Conservation (phyloP, 2,888 invertebrate genomes). For the Drosophila antonietae region DNA sequence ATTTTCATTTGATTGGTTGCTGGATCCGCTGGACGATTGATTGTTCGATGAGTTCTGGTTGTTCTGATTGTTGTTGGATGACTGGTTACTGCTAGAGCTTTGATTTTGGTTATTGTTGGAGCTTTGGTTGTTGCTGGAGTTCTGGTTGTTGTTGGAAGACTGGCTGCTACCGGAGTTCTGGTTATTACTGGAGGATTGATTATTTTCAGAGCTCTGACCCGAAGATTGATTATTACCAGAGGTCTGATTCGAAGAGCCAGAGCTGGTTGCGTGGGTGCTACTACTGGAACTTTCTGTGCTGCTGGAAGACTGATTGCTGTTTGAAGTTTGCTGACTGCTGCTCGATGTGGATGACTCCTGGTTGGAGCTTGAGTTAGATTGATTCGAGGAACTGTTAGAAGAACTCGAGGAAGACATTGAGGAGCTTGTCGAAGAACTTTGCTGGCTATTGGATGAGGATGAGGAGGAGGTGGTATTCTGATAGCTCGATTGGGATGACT, state of each 20-base stretch:
- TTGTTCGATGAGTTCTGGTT: constrained; percentile 34
- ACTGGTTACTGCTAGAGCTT: constrained; percentile 22
- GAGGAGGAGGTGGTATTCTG: constrained; percentile 73
- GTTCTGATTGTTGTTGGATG: constrained; percentile 31
- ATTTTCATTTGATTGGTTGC: constrained; percentile 23
- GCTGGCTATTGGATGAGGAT: constrained; percentile 67
- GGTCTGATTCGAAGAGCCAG: neutral
- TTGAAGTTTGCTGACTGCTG: constrained; percentile 52
- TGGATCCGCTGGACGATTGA: constrained; percentile 39
- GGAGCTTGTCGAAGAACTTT: constrained; percentile 71
- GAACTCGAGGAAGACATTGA: constrained; percentile 54
- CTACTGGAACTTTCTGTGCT: constrained; percentile 26
- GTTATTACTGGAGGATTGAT: neutral
- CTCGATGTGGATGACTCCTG: constrained; percentile 56
- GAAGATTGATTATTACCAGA: constrained; percentile 1
- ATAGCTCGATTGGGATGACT: constrained; percentile 67
- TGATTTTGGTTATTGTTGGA: constrained; percentile 35
- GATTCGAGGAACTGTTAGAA: constrained; percentile 49
- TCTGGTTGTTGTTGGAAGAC: constrained; percentile 7
- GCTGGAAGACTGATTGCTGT: constrained; percentile 36
- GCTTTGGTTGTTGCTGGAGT: constrained; percentile 35
- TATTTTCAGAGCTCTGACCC: neutral
- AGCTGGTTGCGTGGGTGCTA: neutral
- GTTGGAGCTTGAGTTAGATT: constrained; percentile 52
- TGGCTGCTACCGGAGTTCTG: constrained; percentile 26